Evolutionary conservation across 23 tunicate genomes (phyloP).

Genomic region (Trididemnum nubilum): DNA sequence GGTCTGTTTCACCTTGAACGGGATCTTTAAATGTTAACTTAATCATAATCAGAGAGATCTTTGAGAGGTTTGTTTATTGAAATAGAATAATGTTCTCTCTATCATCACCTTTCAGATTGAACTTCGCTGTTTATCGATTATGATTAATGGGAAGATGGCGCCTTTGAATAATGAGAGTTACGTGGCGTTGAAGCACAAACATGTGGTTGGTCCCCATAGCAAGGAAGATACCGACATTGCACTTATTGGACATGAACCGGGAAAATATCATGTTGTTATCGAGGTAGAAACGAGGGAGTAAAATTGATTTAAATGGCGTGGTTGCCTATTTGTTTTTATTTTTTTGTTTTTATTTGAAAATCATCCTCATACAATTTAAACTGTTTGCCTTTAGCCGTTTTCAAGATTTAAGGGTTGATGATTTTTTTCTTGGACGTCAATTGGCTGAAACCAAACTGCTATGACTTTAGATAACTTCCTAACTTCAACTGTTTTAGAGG

Average conservation of each 20-base stretch:
- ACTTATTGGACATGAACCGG: constrained; percentile 44
- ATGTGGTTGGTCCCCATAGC: constrained; percentile 65
- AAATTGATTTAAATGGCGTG: too few species aligned
- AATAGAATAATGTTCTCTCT: neutral
- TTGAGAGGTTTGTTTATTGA: too few species aligned
- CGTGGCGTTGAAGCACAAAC: constrained; percentile 46
- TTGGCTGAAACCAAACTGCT: too few species aligned
- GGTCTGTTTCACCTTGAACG: too few species aligned
- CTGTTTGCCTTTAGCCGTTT: too few species aligned
- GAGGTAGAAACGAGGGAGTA: constrained; percentile 34
- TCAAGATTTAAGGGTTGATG: too few species aligned
- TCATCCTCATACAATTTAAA: neutral
- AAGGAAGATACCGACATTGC: constrained; percentile 50
- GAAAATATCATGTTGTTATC: constrained; percentile 20
- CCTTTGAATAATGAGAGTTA: constrained; percentile 10
- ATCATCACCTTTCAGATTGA: constrained; percentile 32
- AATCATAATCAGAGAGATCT: too few species aligned
- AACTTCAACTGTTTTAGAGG: too few species aligned
- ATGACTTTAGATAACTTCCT: too few species aligned
- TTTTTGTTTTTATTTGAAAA: too few species aligned
- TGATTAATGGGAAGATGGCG: constrained; percentile 9
- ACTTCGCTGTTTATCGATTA: constrained; percentile 29
- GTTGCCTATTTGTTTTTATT: neutral
- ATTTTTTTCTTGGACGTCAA: too few species aligned
- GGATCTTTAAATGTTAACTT: too few species aligned